These are phyloP conservation scores for Lepus americanus DNA, from an alignment of 2,113 vertebrate species.

Conservation along the genomic window DNA sequence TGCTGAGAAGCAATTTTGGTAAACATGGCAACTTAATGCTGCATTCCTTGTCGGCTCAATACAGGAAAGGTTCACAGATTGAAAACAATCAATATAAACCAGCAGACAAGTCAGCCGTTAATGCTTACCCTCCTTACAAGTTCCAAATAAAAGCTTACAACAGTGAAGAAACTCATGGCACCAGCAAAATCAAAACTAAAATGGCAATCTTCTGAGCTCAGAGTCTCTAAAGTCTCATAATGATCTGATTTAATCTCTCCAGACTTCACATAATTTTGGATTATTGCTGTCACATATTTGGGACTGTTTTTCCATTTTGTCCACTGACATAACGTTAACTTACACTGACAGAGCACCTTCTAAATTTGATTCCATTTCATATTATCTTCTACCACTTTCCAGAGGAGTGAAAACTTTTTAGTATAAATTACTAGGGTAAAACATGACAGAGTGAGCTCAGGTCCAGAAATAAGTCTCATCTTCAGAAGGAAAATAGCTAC, in stretches of 20 bases:
- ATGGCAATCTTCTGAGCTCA: slow-evolving; percentile 13
- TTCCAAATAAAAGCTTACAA: slow-evolving; percentile 26
- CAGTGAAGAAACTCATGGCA: slow-evolving; percentile 48
- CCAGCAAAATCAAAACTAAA: slow-evolving; percentile 60
- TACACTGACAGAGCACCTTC: not conserved
- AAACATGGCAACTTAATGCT: slow-evolving; percentile 68
- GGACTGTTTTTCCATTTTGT: not conserved
- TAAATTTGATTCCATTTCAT: not conserved
- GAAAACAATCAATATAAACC: slow-evolving; percentile 75
- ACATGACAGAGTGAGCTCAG: not conserved
- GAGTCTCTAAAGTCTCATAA: not conserved
- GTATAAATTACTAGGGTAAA: not conserved
- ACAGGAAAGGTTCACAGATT: slow-evolving; percentile 57
- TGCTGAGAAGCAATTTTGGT: slow-evolving; percentile 71
- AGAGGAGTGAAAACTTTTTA: not conserved
- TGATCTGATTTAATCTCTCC: not conserved
- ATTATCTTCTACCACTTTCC: not conserved
- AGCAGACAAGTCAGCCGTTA: not conserved
- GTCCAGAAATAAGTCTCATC: not conserved
- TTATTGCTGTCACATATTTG: slow-evolving; percentile 17
- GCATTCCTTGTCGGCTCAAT: slow-evolving; percentile 67
- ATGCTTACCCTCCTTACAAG: not conserved
- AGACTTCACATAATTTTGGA: not conserved
- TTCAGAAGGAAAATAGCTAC: slow-evolving; percentile 14
- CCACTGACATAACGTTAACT: not conserved